These are phyloP conservation scores for Thermophis baileyi DNA, from an alignment of 2,113 vertebrate species.

Conservation along the genomic window DNA sequence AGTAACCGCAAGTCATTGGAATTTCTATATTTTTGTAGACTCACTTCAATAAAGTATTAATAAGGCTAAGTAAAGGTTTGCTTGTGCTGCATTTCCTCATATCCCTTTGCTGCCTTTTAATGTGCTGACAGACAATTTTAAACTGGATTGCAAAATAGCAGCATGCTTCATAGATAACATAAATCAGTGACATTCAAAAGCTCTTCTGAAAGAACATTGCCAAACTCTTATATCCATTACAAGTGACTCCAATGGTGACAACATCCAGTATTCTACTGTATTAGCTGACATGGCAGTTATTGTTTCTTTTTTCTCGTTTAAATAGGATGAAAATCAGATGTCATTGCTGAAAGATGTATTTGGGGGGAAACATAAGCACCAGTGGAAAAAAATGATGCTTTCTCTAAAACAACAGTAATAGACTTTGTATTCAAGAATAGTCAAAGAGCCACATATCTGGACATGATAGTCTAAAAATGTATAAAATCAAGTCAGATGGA, in stretches of 20 bases:
- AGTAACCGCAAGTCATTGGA: background rate
- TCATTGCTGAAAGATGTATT: background rate
- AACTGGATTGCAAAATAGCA: constrained; percentile 6
- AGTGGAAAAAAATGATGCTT: background rate
- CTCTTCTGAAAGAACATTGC: background rate
- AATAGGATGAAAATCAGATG: background rate
- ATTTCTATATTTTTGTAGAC: background rate
- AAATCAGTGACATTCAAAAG: constrained; percentile 10
- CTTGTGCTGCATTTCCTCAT: background rate
- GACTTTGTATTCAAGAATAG: background rate
- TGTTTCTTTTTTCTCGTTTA: background rate
- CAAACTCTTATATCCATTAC: background rate
- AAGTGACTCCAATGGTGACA: constrained; percentile 1
- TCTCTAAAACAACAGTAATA: background rate
- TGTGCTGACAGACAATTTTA: constrained; percentile 6
- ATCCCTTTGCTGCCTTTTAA: constrained; percentile 2
- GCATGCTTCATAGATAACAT: background rate
- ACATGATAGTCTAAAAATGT: background rate
- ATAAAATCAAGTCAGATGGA: background rate
- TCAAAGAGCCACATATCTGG: background rate
- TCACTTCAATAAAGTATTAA: constrained; percentile 10
- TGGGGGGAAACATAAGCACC: accelerated
- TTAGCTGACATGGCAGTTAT: background rate
- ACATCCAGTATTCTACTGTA: background rate
- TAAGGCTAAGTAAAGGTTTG: constrained; percentile 6